phyloP scores from a whole-genome alignment of 2,797 vertebrate species.

The Aldrovandia affinis region DNA sequence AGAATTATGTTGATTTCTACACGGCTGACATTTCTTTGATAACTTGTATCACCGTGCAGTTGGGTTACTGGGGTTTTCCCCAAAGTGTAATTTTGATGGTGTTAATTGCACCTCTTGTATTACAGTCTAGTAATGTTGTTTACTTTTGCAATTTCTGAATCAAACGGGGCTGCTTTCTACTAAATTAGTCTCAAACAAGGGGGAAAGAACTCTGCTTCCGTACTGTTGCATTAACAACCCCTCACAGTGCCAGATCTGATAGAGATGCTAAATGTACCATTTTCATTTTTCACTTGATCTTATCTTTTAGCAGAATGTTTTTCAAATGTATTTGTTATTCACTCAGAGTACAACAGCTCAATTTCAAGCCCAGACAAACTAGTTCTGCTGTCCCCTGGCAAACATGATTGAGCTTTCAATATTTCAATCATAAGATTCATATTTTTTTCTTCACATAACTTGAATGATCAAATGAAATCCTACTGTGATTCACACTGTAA shows the following conservation, averaged over 20 bases:
- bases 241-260: constrained; percentile 33
- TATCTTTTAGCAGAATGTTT: constrained; percentile 33
- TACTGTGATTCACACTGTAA: background rate
- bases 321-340: constrained; percentile 28
- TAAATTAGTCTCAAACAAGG: constrained; percentile 36
- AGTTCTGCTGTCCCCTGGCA: background rate
- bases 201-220: constrained; percentile 25
- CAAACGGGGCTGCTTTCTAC: constrained; percentile 29
- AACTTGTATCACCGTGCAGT: constrained; percentile 8
- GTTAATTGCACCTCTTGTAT: constrained; percentile 34
- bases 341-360: background rate
- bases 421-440: too few relatives aligned
- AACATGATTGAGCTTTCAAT: background rate
- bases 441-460: too few relatives aligned
- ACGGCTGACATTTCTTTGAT: constrained; percentile 8
- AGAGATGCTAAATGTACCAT: constrained; percentile 25
- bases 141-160: constrained; percentile 37
- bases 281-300: constrained; percentile 33
- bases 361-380: constrained; percentile 9
- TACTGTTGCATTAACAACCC: constrained; percentile 12
- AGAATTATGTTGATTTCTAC: background rate
- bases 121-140: constrained; percentile 33
- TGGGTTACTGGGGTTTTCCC: constrained; percentile 32
- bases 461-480: constrained; percentile 3
- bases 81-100: constrained; percentile 13